Evolutionary conservation across 2,888 invertebrate species (phyloP), one percentile per base, ranked within the genome.

Genomic region (Macaria liturata): DNA sequence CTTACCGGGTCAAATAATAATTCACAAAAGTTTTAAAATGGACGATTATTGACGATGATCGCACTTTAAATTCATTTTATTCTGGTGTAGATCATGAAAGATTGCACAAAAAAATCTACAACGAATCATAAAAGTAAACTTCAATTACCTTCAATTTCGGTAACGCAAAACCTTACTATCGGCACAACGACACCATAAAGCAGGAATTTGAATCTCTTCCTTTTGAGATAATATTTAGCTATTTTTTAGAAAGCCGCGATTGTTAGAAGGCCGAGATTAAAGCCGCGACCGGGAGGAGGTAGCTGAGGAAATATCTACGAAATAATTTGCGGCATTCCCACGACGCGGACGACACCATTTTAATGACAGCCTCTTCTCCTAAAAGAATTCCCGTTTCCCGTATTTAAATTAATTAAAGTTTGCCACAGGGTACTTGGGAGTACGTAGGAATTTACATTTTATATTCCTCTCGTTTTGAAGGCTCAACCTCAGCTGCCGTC

Each of bases 391-490:
- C 45, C 55, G 49, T 60, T 56, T 52, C 49, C 55, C 43, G 55
- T 52, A 52, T 59, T 54, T 50, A 54, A 59, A 59, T 59, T 59
- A 59, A 59, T 59, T 59, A 59, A 59, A 59, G 58, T 59, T 59
- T 48, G 42, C 54, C 51, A 47, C 50, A 50, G 54, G 31, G 39
- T 30, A 46, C 42, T 40, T 45, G 34, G 45, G 9, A 42, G 42
- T 9, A 42, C n/a, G 3, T 48, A 49, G 9, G 42, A 46, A 32
- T 46, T 49, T 48, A 39, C 49, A 57, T 52, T 56, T 56, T 50
- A 42, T 50, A 46, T 57, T 57, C 43, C 51, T 57, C 40, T 9
- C 37, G 48, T n/a, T 50, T 37, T 31, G 39, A 39, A 47, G 43
- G 37, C 39, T 44, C 49, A 44, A 49, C 39, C 49, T 40, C 32